Percentiles rank a stretch among this genome's conserved stretches.
phyloP scores from a whole-genome alignment of 2,797 vertebrate genomes.

The Euphonia xanthogaster region DNA sequence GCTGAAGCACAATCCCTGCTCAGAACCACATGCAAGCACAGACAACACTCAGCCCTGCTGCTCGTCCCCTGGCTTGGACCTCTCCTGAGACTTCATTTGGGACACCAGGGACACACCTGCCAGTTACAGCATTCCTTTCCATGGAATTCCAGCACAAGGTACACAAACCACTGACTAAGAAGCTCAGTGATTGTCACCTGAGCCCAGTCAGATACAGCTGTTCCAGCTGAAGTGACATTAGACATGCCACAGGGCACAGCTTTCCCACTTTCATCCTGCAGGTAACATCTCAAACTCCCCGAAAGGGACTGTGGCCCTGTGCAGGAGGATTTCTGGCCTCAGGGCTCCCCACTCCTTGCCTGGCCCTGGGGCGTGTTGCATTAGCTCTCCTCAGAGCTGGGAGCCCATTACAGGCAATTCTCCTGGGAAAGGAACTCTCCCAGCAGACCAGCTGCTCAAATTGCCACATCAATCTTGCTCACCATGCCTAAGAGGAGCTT shows the following conservation, averaged over 20 bases:
- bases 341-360: background rate
- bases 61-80: background rate
- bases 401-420: background rate
- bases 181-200: background rate
- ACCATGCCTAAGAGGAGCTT: background rate
- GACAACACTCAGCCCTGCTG: no score
- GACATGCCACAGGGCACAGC: background rate
- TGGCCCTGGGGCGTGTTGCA: accelerated
- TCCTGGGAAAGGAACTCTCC: background rate
- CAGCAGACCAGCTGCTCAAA: background rate
- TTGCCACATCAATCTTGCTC: background rate
- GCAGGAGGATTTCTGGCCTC: background rate
- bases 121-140: background rate
- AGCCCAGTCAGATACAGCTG: accelerated
- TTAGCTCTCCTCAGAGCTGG: background rate
- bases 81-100: background rate
- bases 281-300: background rate
- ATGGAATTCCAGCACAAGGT: background rate
- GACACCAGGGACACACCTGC: background rate
- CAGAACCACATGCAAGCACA: background rate
- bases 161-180: background rate
- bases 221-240: accelerated
- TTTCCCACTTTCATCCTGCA: accelerated
- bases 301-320: no score
- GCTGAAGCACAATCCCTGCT: background rate